Evolutionary conservation across 2,888 invertebrate species (phyloP), one percentile per base, ranked within the genome.

Genomic region (Neocrepidodera transversa): DNA sequence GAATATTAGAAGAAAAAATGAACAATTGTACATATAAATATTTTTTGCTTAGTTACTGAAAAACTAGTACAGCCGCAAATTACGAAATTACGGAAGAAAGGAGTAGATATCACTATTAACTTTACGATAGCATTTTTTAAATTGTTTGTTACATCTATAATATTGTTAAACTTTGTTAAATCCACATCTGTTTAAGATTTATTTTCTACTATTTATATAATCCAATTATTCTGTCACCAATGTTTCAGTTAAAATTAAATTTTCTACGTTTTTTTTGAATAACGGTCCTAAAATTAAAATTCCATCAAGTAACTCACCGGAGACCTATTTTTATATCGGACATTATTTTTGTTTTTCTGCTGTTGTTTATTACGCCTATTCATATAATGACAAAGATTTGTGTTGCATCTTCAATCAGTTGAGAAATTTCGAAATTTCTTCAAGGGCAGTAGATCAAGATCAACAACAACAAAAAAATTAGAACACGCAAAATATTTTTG

Each of bases 361-460:
- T 28, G 1, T 47, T 10, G 47, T 11, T 20, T 8, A 17, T 28
- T 47, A 16, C 47, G 28, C 16, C 30, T 28, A 13, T 14, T 14
- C 10, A 10, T 10, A 38, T 16, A 13, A 6, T 11, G 45, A 14
- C 26, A 45, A 45, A 13, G 14, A 11, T 47, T 23, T 14, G 14
- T 16, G 7, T 23, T 50, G 50, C 10, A 26, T 11, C 14, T 50
- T 50, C 50, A n/a, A 26, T 47, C 36, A 43, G 20, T 43, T 45
- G 40, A 30, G 40, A 6, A 43, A 45, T 53, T 17, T 43, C 28
- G 40, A 6, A 43, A 45, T 53, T 17, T 43, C 28, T 11, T 53
- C 53, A 43, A 53, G 45, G 53, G 53, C 35, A 53, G 20, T 43
- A 13, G 53, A 53, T 53, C 53, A 53, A 52, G 42, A 53, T 42